These are phyloP conservation scores for Liparis tanakae DNA, from an alignment of 2,797 vertebrate genomes.

Conservation along the genomic window DNA sequence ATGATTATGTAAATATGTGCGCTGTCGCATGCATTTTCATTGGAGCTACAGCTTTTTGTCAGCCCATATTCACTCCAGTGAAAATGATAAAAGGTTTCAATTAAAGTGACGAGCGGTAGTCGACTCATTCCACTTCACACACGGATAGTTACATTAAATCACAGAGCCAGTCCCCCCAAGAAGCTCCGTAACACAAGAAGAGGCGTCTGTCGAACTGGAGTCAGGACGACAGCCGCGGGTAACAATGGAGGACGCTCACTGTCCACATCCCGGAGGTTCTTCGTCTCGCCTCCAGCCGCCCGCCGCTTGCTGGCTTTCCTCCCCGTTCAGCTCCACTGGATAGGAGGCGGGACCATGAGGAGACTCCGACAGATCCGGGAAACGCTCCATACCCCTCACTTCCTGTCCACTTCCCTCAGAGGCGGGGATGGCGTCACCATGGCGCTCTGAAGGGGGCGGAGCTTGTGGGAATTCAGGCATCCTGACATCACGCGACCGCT, in stretches of 20 bases:
- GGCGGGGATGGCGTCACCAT: background rate
- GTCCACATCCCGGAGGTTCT: constrained; percentile 30
- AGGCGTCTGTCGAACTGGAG: background rate
- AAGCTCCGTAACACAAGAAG: background rate
- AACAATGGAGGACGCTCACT: constrained; percentile 63
- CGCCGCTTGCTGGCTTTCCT: background rate
- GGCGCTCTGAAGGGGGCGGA: constrained; percentile 16
- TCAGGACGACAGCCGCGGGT: background rate
- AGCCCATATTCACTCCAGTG: too few relatives aligned
- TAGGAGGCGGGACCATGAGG: background rate
- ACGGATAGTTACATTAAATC: background rate
- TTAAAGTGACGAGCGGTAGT: background rate
- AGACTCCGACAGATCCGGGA: constrained; percentile 22
- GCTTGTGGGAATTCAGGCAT: constrained; percentile 35
- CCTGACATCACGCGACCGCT: constrained; percentile 52
- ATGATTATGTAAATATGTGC: background rate
- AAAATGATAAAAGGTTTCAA: background rate
- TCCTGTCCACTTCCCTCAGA: constrained; percentile 17
- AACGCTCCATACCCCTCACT: constrained; percentile 18
- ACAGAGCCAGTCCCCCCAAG: background rate
- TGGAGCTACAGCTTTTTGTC: background rate
- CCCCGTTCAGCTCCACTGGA: background rate
- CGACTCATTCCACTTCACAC: background rate
- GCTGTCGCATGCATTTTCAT: background rate
- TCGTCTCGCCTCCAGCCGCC: constrained; percentile 45